These are phyloP conservation scores for Pontoporia blainvillei DNA, from an alignment of 2,113 vertebrate species.

Conservation along the genomic window DNA sequence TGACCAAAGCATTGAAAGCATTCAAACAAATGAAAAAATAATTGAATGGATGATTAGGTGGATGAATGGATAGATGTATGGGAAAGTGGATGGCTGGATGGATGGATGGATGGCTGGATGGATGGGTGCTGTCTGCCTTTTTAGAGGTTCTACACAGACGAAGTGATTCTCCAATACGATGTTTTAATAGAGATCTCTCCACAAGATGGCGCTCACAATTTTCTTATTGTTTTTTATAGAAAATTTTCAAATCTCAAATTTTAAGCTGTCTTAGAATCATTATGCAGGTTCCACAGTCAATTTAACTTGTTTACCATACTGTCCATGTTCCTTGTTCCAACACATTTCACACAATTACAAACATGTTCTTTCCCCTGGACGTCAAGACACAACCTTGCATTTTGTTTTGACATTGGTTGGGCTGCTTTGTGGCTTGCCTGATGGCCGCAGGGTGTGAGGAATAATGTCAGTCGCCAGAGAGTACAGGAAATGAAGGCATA, in stretches of 20 bases:
- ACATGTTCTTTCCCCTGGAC: neutral
- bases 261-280: neutral
- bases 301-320: neutral
- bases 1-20: neutral
- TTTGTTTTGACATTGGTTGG: neutral
- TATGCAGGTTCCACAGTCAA: neutral
- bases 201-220: constrained; percentile 64
- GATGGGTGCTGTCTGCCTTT: neutral
- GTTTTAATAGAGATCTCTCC: neutral
- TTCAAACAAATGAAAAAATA: neutral
- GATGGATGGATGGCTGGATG: neutral
- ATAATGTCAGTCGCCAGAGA: neutral
- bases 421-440: neutral
- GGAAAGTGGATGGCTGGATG: neutral
- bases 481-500: neutral
- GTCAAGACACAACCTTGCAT: neutral
- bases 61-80: neutral
- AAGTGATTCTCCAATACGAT: neutral
- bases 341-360: neutral
- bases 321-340: neutral
- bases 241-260: neutral
- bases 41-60: neutral
- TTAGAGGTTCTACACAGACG: neutral
- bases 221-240: constrained; percentile 37
- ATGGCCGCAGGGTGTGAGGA: neutral